phyloP scores from a whole-genome alignment of 1,140 invertebrate genomes.

The Solenopsis invicta region DNA sequence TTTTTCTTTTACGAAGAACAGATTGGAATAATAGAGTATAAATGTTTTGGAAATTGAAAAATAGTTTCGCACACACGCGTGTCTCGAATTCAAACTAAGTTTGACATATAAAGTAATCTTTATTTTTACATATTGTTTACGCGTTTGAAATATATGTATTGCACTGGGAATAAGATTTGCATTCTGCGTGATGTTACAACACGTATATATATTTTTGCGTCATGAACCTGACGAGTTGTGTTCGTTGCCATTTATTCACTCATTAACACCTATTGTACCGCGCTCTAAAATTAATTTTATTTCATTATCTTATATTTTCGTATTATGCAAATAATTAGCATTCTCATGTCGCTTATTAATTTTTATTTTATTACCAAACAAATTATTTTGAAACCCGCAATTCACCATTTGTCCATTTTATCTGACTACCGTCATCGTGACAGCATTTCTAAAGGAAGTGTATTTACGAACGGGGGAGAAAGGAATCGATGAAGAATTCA shows the following conservation, averaged over 20 bases:
- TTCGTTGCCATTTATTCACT: not conserved
- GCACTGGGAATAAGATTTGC: constrained; percentile 11
- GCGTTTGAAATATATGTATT: not conserved
- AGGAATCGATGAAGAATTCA: constrained; percentile 32
- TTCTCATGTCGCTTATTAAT: not conserved
- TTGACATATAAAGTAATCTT: not conserved
- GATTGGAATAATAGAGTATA: not conserved
- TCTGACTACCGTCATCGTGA: not conserved
- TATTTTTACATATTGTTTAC: constrained; percentile 24
- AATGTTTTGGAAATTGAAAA: constrained; percentile 24
- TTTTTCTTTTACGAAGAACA: constrained; percentile 8
- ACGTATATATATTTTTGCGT: not conserved
- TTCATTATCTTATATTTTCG: not conserved
- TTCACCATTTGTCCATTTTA: not conserved
- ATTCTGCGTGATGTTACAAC: constrained; percentile 6
- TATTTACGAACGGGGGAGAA: not conserved
- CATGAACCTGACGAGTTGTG: not conserved
- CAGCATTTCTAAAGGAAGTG: not conserved
- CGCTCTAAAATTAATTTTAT: not conserved
- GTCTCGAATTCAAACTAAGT: not conserved
- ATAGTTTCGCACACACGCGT: not conserved
- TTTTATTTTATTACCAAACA: not conserved
- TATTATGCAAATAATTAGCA: not conserved
- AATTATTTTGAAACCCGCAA: not conserved
- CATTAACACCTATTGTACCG: not conserved